phyloP scores from a whole-genome alignment of 2,888 invertebrate genomes.

The Troilus luridus region DNA sequence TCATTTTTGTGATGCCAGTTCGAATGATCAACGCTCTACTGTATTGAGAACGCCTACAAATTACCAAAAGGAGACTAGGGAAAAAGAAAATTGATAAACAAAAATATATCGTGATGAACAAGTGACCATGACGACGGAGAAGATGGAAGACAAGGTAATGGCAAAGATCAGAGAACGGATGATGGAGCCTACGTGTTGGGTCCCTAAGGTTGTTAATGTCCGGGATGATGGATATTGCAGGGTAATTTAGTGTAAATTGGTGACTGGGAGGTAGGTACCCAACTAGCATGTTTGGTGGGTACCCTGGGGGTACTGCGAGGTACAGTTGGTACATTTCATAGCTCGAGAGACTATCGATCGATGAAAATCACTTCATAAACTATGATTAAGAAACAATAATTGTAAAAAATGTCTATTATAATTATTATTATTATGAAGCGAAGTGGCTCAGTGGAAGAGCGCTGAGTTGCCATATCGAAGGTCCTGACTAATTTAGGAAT shows the following conservation, averaged over 20 bases:
- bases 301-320: not conserved
- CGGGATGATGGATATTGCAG: not conserved
- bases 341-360: no score
- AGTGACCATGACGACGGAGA: not conserved
- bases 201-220: not conserved
- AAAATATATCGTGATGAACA: not conserved
- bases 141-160: not conserved
- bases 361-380: no score
- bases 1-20: no score
- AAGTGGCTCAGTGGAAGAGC: no score
- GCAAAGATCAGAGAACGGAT: not conserved
- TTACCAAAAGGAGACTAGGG: not conserved
- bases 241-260: not conserved
- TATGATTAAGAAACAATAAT: no score
- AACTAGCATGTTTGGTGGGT: not conserved
- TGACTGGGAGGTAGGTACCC: not conserved
- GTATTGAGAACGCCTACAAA: not conserved
- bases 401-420: no score
- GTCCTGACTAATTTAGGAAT: no score
- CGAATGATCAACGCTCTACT: no score
- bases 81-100: not conserved
- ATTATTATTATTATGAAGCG: no score
- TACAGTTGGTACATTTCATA: no score
- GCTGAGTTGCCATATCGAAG: no score
- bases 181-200: not conserved